Evolutionary conservation across 2,113 vertebrate species (phyloP).

Genomic region (Mus pahari): DNA sequence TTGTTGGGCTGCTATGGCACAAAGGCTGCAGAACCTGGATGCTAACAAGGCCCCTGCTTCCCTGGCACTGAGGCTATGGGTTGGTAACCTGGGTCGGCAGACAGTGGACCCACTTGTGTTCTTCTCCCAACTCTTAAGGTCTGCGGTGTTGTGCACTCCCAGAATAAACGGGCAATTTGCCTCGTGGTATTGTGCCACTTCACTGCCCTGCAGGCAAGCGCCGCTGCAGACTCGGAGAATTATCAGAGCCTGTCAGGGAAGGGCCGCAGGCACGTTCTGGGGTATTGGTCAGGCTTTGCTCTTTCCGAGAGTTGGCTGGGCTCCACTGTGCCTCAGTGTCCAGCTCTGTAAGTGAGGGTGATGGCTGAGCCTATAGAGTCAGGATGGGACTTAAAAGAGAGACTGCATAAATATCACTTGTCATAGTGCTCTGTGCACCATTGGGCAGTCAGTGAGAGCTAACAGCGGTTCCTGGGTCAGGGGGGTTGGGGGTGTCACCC

Average conservation of each 20-base stretch:
- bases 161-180: not conserved
- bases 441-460: too few species aligned
- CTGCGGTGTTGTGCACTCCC: not conserved
- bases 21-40: slow-evolving; percentile 69
- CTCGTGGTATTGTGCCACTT: accelerated
- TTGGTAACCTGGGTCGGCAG: not conserved
- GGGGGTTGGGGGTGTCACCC: not conserved
- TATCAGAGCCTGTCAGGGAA: not conserved
- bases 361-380: not conserved
- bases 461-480: accelerated
- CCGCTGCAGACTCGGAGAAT: not conserved
- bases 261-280: not conserved
- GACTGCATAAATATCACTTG: not conserved
- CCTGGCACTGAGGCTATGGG: not conserved
- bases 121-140: not conserved
- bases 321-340: not conserved
- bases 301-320: not conserved
- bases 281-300: not conserved
- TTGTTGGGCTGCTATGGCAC: slow-evolving; percentile 72
- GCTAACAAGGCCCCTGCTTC: slow-evolving; percentile 75
- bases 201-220: not conserved
- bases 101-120: not conserved
- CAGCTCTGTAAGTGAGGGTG: not conserved
- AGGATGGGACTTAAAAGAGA: not conserved
- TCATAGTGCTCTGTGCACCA: not conserved